phyloP scores from a whole-genome alignment of 1,140 invertebrate species.

The Parasteatoda tepidariorum region DNA sequence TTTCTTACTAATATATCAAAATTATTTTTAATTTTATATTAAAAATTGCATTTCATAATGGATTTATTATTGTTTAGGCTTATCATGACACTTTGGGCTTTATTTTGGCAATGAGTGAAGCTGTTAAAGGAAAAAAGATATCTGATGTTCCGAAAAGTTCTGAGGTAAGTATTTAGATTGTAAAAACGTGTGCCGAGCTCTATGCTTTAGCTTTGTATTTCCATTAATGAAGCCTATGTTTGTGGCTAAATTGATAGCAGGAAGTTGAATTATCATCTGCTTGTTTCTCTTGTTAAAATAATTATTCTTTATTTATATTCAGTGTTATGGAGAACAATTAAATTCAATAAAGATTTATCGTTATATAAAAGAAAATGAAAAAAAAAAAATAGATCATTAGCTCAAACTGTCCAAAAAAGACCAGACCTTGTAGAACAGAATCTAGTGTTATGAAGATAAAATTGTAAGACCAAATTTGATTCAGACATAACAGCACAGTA shows the following conservation, averaged over 20 bases:
- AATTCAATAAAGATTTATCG: no score
- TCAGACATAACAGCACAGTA: no score
- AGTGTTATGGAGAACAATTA: no score
- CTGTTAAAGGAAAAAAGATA: slow-evolving; percentile 81
- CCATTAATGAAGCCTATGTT: neutral
- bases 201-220: neutral
- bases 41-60: neutral
- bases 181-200: no score
- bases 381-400: no score
- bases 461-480: no score
- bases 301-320: slow-evolving; percentile 15
- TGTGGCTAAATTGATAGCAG: neutral
- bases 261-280: no score
- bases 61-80: slow-evolving; percentile 65
- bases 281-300: neutral
- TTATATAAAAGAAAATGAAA: no score
- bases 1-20: no score
- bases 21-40: neutral
- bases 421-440: no score
- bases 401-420: no score
- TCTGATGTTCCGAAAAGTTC: slow-evolving; percentile 24
- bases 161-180: slow-evolving; percentile 33
- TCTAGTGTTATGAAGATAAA: no score
- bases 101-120: slow-evolving; percentile 85
- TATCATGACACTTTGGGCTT: slow-evolving; percentile 87